Percentiles rank a stretch among this genome's conserved stretches.
Evolutionary conservation across 2,888 invertebrate genomes (phyloP).

Genomic region (Pandemis corylana): DNA sequence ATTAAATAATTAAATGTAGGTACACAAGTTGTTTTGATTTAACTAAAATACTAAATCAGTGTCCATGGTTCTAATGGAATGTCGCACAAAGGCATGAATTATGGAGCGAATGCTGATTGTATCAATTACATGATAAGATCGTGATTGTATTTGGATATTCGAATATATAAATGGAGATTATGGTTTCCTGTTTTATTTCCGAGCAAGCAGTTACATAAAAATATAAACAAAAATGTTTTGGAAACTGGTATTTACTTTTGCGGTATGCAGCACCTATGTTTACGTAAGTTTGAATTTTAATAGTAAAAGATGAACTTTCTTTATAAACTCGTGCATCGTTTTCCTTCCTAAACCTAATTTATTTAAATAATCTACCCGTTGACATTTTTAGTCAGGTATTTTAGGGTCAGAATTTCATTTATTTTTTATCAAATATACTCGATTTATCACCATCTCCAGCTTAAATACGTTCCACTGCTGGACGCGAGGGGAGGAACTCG

Average conservation of each 20-base stretch:
- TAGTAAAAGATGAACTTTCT: background rate
- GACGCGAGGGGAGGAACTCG: no score
- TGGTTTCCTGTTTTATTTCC: background rate
- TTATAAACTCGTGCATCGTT: background rate
- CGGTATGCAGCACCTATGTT: constrained; percentile 42
- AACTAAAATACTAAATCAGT: background rate
- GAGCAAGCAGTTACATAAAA: background rate
- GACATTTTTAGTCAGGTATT: no score
- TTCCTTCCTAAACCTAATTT: no score
- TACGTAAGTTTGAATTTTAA: constrained; percentile 47
- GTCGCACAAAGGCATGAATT: background rate
- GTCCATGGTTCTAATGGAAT: background rate
- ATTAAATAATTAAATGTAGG: no score
- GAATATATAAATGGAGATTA: constrained; percentile 24
- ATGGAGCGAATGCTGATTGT: background rate
- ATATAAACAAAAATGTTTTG: constrained; percentile 31
- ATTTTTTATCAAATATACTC: no score
- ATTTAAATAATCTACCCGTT: no score
- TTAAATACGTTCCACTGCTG: no score
- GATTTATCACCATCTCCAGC: no score
- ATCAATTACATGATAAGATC: constrained; percentile 31
- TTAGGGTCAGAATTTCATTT: no score
- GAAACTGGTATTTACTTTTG: constrained; percentile 43
- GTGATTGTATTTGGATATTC: background rate
- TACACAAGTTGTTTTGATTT: background rate